Evolutionary conservation across 1,140 invertebrate genomes (phyloP).

Genomic region (Nylanderia fulva): DNA sequence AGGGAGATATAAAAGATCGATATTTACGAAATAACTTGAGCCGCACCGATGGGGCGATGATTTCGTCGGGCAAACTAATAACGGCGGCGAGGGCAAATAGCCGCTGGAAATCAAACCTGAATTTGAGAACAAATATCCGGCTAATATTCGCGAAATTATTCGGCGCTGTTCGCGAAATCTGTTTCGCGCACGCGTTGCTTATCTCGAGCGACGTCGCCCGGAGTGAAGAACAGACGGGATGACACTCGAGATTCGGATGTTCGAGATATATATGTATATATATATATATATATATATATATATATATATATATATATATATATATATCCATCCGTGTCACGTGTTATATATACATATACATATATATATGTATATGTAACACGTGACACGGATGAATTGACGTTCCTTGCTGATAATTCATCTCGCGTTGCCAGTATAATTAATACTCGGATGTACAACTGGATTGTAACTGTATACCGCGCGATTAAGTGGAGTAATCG

Average conservation of each 20-base stretch:
- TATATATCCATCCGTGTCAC: background rate
- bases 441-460: background rate
- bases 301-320: too few relatives aligned
- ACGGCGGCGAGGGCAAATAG: constrained; percentile 18
- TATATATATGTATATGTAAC: too few relatives aligned
- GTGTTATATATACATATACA: too few relatives aligned
- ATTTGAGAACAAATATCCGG: constrained; percentile 23
- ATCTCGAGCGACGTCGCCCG: background rate
- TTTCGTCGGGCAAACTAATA: constrained; percentile 43
- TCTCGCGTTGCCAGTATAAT: constrained; percentile 15
- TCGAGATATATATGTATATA: too few relatives aligned
- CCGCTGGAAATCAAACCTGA: constrained; percentile 33
- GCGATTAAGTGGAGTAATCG: constrained; percentile 6
- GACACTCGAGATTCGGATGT: constrained; percentile 21
- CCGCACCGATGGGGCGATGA: background rate
- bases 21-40: constrained; percentile 37
- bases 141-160: constrained; percentile 31
- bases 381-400: background rate
- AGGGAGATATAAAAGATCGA: constrained; percentile 19
- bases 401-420: constrained; percentile 9
- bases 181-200: constrained; percentile 10
- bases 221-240: background rate
- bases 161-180: background rate
- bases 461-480: background rate
- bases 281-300: too few relatives aligned